A percentile compares a stretch with the other conserved stretches of the same genome.
Evolutionary conservation across 23 tunicate species (phyloP).

Genomic region (Styela clava): DNA sequence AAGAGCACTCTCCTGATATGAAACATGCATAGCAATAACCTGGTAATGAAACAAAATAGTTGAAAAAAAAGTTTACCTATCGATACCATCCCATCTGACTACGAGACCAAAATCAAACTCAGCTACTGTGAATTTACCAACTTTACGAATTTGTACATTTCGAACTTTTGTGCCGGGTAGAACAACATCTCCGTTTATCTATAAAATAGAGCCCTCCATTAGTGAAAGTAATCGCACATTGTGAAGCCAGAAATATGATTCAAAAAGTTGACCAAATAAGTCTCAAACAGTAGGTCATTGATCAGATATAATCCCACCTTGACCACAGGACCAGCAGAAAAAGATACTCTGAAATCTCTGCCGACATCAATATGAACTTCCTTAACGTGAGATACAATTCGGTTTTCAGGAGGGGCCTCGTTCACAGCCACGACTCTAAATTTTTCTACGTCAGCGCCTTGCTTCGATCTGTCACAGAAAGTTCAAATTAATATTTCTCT

Average conservation of each 20-base stretch:
- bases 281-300: too few species aligned
- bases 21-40: too few species aligned
- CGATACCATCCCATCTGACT: constrained; percentile 66
- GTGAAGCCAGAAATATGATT: too few species aligned
- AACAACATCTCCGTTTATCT: constrained; percentile 36
- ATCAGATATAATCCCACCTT: neutral
- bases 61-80: constrained; percentile 37
- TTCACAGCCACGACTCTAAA: constrained; percentile 53
- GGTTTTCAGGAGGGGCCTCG: constrained; percentile 26
- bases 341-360: constrained; percentile 15
- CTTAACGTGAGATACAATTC: constrained; percentile 41
- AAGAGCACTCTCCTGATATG: too few species aligned
- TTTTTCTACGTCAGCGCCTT: constrained; percentile 13
- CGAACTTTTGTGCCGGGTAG: constrained; percentile 44
- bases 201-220: constrained; percentile 6
- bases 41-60: too few species aligned
- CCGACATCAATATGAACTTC: constrained; percentile 45
- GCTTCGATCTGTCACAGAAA: constrained; percentile 23
- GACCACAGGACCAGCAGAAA: constrained; percentile 35
- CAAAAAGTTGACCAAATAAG: too few species aligned
- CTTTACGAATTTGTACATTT: constrained; percentile 27
- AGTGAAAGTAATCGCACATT: neutral
- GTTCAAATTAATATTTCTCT: neutral
- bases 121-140: constrained; percentile 44
- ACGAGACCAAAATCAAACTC: constrained; percentile 51